Base-by-base conservation (phyloP, 1,140 invertebrate species). In the Pectinophora gossypiella region DNA sequence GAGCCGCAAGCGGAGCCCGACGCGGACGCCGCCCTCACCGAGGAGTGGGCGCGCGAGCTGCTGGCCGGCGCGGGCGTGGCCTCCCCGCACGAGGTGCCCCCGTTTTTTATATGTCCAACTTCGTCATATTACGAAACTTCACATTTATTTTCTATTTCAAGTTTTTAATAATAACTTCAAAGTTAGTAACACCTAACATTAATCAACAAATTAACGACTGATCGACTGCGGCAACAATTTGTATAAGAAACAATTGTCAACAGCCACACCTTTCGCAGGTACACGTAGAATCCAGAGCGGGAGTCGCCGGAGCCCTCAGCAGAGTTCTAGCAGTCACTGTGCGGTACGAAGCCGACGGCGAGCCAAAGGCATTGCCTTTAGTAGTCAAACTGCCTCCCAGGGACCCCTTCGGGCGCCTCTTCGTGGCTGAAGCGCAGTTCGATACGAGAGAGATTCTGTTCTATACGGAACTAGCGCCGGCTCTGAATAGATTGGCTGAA, bases 371-470 rank as follows among this genome's bases (percentile, higher is more conserved):
- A 22, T 44, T 93, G 12, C 91, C 89, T 20, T 89, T 95, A 15
- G 92, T 95, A 32, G 91, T 94, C 49, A 96, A 95, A 69, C 88
- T 94, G 5, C 89, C 94, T 35, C 94, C 92, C 6, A 91, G 91
- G 64, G 93, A 94, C 80, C 92, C 92, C 2, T 95, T 93, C 81
- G 93, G 91, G 51, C 85, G 94, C 20, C 92, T 92, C 52, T 95
- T 95, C 72, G 93, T 95, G 21, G 93, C 92, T 22, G 93, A 95
- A 71, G 94, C 93, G 0, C 94, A 95, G 77, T 95, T 95, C 70
- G 94, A 95, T 80, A 90, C 94, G 0, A 88, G 94, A 42, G 94
- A 95, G 81, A 95, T 95, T 62, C 92, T 94, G 55, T 95, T 95
- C 83, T 95, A 95, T 73, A 95, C 94, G 0, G 90, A 94, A 89